Evolutionary conservation across 2,888 invertebrate species (phyloP), one percentile per base, ranked within the genome.

Genomic region (Athripsodes cinereus): DNA sequence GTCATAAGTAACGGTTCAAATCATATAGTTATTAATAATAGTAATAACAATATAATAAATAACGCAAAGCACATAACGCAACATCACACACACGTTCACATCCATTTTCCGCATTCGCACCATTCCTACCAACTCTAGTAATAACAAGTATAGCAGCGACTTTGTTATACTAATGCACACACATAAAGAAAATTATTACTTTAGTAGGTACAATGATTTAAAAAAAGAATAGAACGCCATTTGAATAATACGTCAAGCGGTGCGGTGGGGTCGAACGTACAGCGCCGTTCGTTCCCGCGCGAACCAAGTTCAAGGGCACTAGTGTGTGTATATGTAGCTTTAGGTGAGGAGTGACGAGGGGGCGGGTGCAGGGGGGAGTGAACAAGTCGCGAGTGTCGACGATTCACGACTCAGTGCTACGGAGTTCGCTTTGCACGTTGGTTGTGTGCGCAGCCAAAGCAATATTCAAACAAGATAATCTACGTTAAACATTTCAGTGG

Each of bases 371-470:
- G 62, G 62, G 74, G 73, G 69, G 72, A 70, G 72, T 73, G 75
- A 76, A 74, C 75, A 66, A 66, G 63, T 34, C 67, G 68, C 66
- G 66, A 72, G 67, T 73, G 71, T 79, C 40, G 40, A 40, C 40
- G 40, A 16, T 16, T n/a, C 16, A 40, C 81, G 80, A 49, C 74
- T 74, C 77, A 77, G 79, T 80, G 78, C 78, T 75, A 78, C 78
- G 78, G 78, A 78, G 76, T 77, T 75, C 77, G 78, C 75, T 75
- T 74, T 75, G 78, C 77, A 74, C 74, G 74, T 74, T 75, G 78
- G 78, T 78, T 77, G 79, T 77, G 60, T 77, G 79, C 78, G 60
- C 75, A 76, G 77, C 77, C 76, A 76, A 51, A 57, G 57, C 60
- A 47, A 20, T n/a, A 19, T n/a, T 19, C 13, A 21, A 11, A 35